phyloP scores from a whole-genome alignment of 2,888 invertebrate species.

The Pseudeuparius sepicola region DNA sequence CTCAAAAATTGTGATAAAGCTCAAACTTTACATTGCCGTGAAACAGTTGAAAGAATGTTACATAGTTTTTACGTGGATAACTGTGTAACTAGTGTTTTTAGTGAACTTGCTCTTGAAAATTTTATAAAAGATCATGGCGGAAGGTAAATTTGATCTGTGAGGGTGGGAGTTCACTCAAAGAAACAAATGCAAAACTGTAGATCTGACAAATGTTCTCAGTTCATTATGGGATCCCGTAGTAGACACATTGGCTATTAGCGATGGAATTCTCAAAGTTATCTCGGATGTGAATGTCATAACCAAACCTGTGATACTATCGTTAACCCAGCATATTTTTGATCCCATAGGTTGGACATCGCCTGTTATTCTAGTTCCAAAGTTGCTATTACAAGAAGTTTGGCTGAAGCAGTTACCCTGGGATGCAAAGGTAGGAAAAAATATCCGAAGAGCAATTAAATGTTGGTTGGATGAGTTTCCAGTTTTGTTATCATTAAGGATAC shows the following conservation, averaged over 20 bases:
- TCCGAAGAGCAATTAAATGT: too few relatives aligned
- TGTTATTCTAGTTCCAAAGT: constrained; percentile 15
- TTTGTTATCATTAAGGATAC: constrained; percentile 13
- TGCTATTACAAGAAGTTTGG: constrained; percentile 17
- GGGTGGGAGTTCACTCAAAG: constrained; percentile 19
- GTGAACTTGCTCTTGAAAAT: constrained; percentile 3
- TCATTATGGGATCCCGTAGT: too few relatives aligned
- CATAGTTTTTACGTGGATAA: constrained; percentile 17
- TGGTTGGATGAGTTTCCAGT: constrained; percentile 14
- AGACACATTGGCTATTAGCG: too few relatives aligned
- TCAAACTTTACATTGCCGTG: too few relatives aligned
- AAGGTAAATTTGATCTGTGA: constrained; percentile 14
- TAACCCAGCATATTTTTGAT: constrained; percentile 14
- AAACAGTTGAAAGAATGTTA: too few relatives aligned
- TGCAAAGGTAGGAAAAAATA: too few relatives aligned
- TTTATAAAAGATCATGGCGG: constrained; percentile 15
- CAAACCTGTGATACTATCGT: constrained; percentile 12
- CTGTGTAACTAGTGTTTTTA: constrained; percentile 7
- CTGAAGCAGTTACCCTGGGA: constrained; percentile 15
- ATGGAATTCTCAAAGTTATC: too few relatives aligned
- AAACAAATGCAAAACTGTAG: too few relatives aligned
- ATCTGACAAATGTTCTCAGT: too few relatives aligned
- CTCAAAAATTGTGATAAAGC: too few relatives aligned
- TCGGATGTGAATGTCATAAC: constrained; percentile 7
- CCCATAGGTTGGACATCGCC: constrained; percentile 16